These are phyloP conservation scores for Psittacula cyanocephala DNA, from an alignment of 2,113 vertebrate genomes.

Conservation along the genomic window DNA sequence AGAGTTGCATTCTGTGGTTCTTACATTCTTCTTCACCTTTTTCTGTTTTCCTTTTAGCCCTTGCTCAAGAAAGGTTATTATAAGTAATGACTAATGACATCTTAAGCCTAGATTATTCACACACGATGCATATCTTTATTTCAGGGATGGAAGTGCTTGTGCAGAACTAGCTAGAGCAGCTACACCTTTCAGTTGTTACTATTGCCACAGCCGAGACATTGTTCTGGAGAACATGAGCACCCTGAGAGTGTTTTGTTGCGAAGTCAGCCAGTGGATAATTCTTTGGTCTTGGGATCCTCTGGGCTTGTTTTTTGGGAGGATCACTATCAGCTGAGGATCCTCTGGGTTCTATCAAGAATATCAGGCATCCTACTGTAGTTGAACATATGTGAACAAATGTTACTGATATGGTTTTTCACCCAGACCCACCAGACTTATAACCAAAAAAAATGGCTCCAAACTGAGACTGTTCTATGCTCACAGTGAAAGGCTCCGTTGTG, in stretches of 20 bases:
- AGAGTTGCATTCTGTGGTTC: neutral
- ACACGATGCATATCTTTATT: fast-evolving
- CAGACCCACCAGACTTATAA: neutral
- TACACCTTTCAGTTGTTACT: neutral
- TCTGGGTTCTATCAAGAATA: neutral
- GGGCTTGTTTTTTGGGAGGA: neutral
- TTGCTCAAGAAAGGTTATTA: neutral
- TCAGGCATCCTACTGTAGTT: fast-evolving
- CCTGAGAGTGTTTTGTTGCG: neutral
- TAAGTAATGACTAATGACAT: neutral
- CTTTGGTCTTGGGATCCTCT: neutral
- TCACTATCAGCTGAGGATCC: neutral
- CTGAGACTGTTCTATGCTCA: neutral
- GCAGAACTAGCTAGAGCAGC: neutral
- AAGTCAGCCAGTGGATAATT: neutral
- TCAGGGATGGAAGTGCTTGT: neutral
- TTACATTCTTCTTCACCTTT: neutral
- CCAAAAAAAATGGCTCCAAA: neutral
- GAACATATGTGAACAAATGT: neutral
- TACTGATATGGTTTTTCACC: neutral
- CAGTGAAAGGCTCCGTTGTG: neutral
- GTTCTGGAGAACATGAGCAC: neutral
- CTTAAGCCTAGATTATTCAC: neutral
- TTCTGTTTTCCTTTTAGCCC: neutral
- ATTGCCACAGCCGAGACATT: neutral